These are phyloP conservation scores for Oncopodura yosiiana DNA, from an alignment of 1,140 invertebrate genomes.

Conservation along the genomic window DNA sequence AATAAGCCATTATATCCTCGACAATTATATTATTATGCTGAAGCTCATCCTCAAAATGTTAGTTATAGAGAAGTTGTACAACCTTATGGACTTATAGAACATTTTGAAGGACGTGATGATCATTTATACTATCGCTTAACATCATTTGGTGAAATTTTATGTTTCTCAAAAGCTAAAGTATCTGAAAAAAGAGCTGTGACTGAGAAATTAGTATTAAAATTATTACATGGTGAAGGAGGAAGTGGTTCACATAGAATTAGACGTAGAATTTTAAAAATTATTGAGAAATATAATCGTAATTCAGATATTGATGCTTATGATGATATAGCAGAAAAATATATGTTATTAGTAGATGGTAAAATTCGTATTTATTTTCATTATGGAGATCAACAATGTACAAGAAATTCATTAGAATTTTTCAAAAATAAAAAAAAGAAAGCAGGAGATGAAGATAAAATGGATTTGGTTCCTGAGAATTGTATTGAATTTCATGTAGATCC, in stretches of 20 bases:
- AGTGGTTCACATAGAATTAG: too few species aligned
- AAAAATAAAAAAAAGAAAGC: slow-evolving; percentile 4
- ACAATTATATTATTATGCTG: slow-evolving; percentile 57
- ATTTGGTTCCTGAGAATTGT: slow-evolving; percentile 16
- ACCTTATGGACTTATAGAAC: slow-evolving; percentile 48
- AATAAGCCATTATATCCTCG: slow-evolving; percentile 49
- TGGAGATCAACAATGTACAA: slow-evolving; percentile 17
- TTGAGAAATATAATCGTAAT: slow-evolving; percentile 54
- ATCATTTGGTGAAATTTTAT: slow-evolving; percentile 38
- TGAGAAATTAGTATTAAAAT: too few species aligned
- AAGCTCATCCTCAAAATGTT: slow-evolving; percentile 57
- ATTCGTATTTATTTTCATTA: slow-evolving; percentile 29
- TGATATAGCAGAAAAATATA: slow-evolving; percentile 48
- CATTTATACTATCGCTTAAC: slow-evolving; percentile 47
- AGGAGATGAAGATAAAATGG: slow-evolving; percentile 2
- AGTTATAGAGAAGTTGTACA: slow-evolving; percentile 50
- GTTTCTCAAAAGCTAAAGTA: too few species aligned
- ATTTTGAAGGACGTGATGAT: slow-evolving; percentile 55
- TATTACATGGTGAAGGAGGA: too few species aligned
- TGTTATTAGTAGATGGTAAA: slow-evolving; percentile 22
- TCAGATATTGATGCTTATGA: slow-evolving; percentile 43
- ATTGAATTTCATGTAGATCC: slow-evolving; percentile 25
- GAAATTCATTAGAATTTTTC: slow-evolving; percentile 26
- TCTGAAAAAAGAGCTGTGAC: too few species aligned
- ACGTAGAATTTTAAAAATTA: slow-evolving; percentile 44